Conservation (phyloP, 2,797 vertebrate genomes). For the Coendou prehensilis region DNA sequence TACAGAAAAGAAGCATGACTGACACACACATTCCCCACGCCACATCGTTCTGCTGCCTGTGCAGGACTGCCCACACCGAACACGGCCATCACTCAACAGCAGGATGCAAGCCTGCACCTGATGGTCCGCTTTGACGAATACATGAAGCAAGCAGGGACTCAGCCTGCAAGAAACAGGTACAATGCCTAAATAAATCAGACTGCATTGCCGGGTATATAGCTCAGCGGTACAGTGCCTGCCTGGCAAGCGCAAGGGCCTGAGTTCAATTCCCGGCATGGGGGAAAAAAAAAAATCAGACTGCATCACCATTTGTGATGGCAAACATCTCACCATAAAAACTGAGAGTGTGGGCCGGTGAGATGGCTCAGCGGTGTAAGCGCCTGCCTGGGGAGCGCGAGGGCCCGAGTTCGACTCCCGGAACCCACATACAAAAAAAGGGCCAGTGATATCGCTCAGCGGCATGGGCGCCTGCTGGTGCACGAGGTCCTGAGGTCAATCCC, state of each 20-base stretch:
- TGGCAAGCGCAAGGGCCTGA: too few relatives aligned
- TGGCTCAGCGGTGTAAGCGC: too few relatives aligned
- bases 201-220: background rate
- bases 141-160: background rate
- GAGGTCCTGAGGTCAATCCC: too few relatives aligned
- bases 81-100: background rate
- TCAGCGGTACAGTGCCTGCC: too few relatives aligned
- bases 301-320: background rate
- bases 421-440: too few relatives aligned
- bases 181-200: background rate
- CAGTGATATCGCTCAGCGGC: too few relatives aligned
- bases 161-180: background rate
- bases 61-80: background rate
- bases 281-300: background rate
- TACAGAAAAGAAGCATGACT: slow-evolving; percentile 5
- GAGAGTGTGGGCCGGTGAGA: background rate
- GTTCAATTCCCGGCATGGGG: too few relatives aligned
- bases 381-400: too few relatives aligned
- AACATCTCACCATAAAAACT: background rate
- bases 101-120: background rate
- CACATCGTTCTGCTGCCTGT: background rate
- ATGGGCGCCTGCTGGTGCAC: too few relatives aligned
- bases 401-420: too few relatives aligned
- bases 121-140: background rate
- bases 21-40: background rate